Evolutionary conservation across 2,888 invertebrate genomes (phyloP).

Genomic region (Beris chalybata): DNA sequence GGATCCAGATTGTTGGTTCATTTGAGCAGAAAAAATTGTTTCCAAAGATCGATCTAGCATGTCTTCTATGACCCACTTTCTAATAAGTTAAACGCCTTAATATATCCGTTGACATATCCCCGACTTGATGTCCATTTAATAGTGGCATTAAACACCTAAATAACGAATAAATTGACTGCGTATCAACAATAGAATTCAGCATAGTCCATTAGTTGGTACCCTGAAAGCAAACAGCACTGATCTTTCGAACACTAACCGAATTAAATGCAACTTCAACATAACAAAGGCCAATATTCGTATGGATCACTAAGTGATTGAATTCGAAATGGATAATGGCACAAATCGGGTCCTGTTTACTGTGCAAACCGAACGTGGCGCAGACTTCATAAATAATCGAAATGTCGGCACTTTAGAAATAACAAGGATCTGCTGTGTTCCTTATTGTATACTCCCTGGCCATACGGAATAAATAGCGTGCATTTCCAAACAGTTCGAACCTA

Average conservation of each 20-base stretch:
- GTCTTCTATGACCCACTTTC: too few species aligned
- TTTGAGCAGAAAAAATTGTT: too few species aligned
- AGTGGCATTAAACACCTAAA: slow-evolving; percentile 20
- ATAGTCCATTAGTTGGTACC: slow-evolving; percentile 27
- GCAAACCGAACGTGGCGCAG: slow-evolving; percentile 4
- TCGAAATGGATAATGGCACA: slow-evolving; percentile 27
- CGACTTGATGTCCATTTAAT: slow-evolving; percentile 4
- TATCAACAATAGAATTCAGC: slow-evolving; percentile 21
- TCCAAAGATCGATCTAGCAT: too few species aligned
- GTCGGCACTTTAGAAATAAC: slow-evolving; percentile 34
- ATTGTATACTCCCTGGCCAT: slow-evolving; percentile 12
- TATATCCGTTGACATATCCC: too few species aligned
- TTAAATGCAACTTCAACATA: slow-evolving; percentile 27
- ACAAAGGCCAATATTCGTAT: slow-evolving; percentile 17
- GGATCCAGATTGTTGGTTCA: too few species aligned
- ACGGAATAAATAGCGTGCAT: slow-evolving; percentile 1
- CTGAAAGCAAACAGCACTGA: neutral
- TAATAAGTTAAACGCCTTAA: too few species aligned
- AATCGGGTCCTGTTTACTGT: neutral
- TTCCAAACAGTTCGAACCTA: slow-evolving; percentile 1
- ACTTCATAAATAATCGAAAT: slow-evolving; percentile 35
- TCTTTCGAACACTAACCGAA: slow-evolving; percentile 27
- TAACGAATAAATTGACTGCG: slow-evolving; percentile 28
- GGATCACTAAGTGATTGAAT: slow-evolving; percentile 32
- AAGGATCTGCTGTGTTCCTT: slow-evolving; percentile 22